Evolutionary conservation across 2,113 vertebrate genomes (phyloP), one percentile per base, ranked within the genome.

Genomic region (Alouatta palliata): DNA sequence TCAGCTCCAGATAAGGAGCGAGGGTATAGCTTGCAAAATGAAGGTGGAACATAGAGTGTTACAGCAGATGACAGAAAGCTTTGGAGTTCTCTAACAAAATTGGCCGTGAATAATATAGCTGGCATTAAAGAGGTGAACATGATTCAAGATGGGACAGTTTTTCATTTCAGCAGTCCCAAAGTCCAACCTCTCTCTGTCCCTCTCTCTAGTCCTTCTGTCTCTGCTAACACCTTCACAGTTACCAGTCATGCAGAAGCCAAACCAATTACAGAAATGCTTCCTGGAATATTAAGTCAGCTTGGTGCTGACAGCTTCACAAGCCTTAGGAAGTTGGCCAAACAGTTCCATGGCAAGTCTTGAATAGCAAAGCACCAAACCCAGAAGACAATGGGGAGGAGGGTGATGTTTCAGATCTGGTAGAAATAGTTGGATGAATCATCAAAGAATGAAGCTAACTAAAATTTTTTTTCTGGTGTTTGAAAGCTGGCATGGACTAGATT

Each of bases 121-220:
- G 71, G 40, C 23, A 43, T 75, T 27, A 35, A 75, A 75, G 23
- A 99, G 99, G 99, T 99, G 98, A 99, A 99, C 98, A 99, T 99
- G 99, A 99, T 99, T 96, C 99, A 99, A 99, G 99, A 99, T 43
- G 99, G 99, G 99, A 99, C 99, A 16, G 99, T 99, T 98, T 99
- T 99, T 99, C 99, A 99, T 98, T 99, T 99, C 99, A 99, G 99
- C 98, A 99, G 99, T 97, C 99, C 99, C 97, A 99, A 99, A 99
- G 99, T 99, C 97, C 99, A 99, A 96, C 99, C 99, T 64, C 27
- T 64, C 61, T 64, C 5, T 64, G 27, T 54, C 99, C 99, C 94
- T 64, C 12, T 64, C 27, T 64, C 61, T 32, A 32, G 61, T 64
- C 12, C 61, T 6, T 32, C 27, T 64, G 99, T 99, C 87, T 99